Conservation (phyloP, 2,797 vertebrate genomes). For the Prionace glauca region DNA sequence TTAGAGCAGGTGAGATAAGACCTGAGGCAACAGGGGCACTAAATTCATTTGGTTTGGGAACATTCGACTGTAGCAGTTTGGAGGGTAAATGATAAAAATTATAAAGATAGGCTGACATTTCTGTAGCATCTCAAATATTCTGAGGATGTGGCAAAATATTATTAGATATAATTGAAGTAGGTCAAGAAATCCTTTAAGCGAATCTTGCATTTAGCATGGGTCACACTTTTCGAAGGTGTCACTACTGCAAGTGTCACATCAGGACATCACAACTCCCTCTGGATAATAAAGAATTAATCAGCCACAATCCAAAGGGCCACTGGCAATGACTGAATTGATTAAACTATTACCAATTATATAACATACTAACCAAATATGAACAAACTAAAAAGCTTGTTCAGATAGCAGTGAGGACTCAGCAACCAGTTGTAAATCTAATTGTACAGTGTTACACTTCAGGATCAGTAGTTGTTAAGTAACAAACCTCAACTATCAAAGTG, state of each 20-base stretch:
- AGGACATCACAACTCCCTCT: neutral
- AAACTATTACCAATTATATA: neutral
- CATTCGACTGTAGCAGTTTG: neutral
- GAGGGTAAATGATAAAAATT: neutral
- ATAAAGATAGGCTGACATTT: neutral
- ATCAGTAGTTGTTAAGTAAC: too few species aligned
- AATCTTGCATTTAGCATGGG: neutral
- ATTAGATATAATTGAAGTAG: neutral
- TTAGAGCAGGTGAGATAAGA: neutral
- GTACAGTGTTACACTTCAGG: too few species aligned
- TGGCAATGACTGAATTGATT: neutral
- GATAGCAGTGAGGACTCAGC: too few species aligned
- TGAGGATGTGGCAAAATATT: neutral
- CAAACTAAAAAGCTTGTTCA: too few species aligned
- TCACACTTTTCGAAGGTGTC: neutral
- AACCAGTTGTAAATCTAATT: too few species aligned
- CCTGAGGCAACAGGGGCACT: neutral
- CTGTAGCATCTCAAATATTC: neutral
- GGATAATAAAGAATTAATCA: neutral
- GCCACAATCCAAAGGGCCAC: neutral
- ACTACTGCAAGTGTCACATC: neutral
- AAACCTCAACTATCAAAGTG: too few species aligned
- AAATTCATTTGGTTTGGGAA: neutral
- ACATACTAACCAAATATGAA: neutral
- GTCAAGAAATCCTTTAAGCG: neutral